Evolutionary conservation across 2,113 vertebrate genomes (phyloP), one percentile per base, ranked within the genome.

Genomic region (Gobius niger): DNA sequence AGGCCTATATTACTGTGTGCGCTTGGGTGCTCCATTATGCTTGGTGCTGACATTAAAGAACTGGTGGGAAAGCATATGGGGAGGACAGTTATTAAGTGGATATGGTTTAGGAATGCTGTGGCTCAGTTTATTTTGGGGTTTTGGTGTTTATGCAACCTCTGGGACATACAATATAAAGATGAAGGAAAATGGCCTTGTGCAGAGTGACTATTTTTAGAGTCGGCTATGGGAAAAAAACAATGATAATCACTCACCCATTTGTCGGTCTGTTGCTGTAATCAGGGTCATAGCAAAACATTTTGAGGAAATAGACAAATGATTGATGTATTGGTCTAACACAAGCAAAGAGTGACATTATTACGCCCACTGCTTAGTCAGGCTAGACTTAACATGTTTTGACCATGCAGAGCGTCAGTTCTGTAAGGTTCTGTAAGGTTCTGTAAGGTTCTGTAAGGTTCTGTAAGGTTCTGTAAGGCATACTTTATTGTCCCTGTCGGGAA

Each of bases 211-310:
- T 90, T 87, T 91, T 70, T 76, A 76, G 85, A 70, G 62, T 70
- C 57, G 61, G 74, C 69, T 82, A 85, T 90, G 86, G 85, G 86
- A 92, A 90, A 88, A 82, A 82, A 82, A 86, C 2, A 24, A 9
- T 61, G 65, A 80, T 69, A 69, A 86, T 79, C 73, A 79, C 59
- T 85, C 72, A 78, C 51, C 77, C 64, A 24, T 14, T 53, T 49
- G 63, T 47, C 68, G 70, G 44, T 56, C n/a, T 7, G 46, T 53
- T 24, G 54, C 74, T 70, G 42, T 78, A 75, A 83, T 78, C 47
- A 59, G 10, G 16, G 12, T 73, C 53, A 74, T 47, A 18, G 42
- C 42, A 63, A 14, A 65, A 34, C 5, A 12, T 18, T 53, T 16
- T 34, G 19, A 52, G 68, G 53, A 6, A 34, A 8, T 12, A n/a